Evolutionary conservation across 2,797 vertebrate species (phyloP).

Genomic region (Cuniculus paca): DNA sequence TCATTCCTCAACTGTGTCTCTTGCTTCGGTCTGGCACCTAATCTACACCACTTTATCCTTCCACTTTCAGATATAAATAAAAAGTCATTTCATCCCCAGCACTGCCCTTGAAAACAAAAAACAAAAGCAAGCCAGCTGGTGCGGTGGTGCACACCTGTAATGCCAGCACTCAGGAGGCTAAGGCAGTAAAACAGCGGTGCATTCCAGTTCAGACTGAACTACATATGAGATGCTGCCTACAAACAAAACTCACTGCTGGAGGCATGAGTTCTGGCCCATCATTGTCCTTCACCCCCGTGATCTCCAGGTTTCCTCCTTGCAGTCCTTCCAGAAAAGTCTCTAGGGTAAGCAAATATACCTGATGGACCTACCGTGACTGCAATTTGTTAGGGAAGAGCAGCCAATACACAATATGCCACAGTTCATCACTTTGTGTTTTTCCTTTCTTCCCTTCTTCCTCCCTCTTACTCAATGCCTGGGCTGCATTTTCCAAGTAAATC

Average conservation of each 20-base stretch:
- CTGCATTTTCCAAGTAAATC: background rate
- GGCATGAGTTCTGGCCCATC: too few relatives aligned
- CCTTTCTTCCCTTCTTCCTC: background rate
- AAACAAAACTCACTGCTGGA: background rate
- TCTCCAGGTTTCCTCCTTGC: background rate
- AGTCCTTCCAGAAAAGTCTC: background rate
- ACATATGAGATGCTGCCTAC: background rate
- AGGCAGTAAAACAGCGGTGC: background rate
- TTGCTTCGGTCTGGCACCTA: background rate
- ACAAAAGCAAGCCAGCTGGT: background rate
- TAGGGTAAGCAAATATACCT: background rate
- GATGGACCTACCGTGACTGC: background rate
- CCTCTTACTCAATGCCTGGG: background rate
- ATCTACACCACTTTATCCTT: background rate
- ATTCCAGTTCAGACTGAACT: background rate
- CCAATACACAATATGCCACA: background rate
- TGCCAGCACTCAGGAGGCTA: background rate
- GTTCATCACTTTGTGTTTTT: background rate
- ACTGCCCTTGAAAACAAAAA: background rate
- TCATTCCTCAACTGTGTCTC: background rate
- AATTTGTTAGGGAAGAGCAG: background rate
- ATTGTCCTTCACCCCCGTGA: background rate
- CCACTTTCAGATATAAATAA: background rate
- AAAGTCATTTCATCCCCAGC: background rate
- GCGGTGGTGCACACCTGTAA: background rate